A percentile compares a stretch with the other conserved stretches of the same genome.
Evolutionary conservation across 2,797 vertebrate genomes (phyloP).

Genomic region (Darevskia nairensis): DNA sequence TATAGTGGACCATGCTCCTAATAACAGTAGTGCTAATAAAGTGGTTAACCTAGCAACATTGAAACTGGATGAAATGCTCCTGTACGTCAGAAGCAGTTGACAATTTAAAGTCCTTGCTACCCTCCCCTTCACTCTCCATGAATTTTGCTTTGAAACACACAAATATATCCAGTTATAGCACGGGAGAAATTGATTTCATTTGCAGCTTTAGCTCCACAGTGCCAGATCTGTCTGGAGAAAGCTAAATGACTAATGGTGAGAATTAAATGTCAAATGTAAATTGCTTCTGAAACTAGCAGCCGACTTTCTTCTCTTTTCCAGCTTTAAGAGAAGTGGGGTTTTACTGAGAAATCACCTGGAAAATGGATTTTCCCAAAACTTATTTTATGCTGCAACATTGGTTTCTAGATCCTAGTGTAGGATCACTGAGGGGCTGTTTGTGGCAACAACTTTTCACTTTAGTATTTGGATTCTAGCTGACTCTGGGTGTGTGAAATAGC

Average conservation of each 20-base stretch:
- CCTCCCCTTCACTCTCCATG: too few species aligned
- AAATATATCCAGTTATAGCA: too few species aligned
- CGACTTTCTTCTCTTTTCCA: too few species aligned
- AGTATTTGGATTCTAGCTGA: too few species aligned
- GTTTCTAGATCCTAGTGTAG: background rate
- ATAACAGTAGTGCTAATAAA: background rate
- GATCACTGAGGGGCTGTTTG: background rate
- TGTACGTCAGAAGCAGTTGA: too few species aligned
- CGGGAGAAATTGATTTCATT: too few species aligned
- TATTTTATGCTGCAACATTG: background rate
- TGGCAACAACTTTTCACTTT: background rate
- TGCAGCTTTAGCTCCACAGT: background rate
- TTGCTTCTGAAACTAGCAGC: background rate
- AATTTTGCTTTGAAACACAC: background rate
- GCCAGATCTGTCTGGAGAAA: background rate
- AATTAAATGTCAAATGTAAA: slow-evolving; percentile 15
- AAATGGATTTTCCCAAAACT: too few species aligned
- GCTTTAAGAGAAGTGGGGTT: too few species aligned
- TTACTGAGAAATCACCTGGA: too few species aligned
- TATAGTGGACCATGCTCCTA: background rate
- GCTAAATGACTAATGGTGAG: slow-evolving; percentile 25
- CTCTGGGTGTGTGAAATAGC: too few species aligned
- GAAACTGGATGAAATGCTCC: slow-evolving; percentile 1
- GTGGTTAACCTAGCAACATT: background rate
- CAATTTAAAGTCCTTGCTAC: too few species aligned